A percentile compares a stretch with the other conserved stretches of the same genome.
Conservation (phyloP, 2,797 vertebrate genomes). For the Malacoctenus gilli region DNA sequence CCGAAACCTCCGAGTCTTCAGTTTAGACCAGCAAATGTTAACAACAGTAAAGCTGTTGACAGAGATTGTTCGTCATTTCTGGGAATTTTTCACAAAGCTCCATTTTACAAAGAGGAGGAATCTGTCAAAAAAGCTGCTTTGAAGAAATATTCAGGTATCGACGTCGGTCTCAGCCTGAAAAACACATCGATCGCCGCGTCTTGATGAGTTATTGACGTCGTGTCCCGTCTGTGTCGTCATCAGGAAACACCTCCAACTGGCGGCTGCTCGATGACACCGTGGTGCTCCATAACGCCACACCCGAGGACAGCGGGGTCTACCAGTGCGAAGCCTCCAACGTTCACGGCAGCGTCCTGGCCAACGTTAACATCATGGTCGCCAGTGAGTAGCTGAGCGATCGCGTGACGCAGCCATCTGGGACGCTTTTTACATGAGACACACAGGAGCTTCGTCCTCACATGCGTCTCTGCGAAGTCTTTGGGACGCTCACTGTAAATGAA, state of each 20-base stretch:
- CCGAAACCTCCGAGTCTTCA: too few species aligned
- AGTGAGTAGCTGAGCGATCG: too few species aligned
- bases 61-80: too few species aligned
- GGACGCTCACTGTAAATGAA: too few species aligned
- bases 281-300: conserved; percentile 74
- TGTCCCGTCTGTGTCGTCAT: too few species aligned
- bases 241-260: conserved; percentile 64
- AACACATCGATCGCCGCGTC: not conserved
- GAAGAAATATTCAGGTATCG: not conserved
- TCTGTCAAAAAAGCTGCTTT: too few species aligned
- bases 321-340: conserved; percentile 92
- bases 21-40: not conserved
- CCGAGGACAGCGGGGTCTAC: conserved; percentile 88
- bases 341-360: conserved; percentile 89
- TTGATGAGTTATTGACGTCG: not conserved
- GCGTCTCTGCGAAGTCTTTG: too few species aligned
- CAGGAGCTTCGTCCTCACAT: too few species aligned
- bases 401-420: too few species aligned
- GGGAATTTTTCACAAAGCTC: not conserved
- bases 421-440: too few species aligned
- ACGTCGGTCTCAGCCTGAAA: not conserved
- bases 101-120: not conserved
- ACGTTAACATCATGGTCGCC: conserved; percentile 87
- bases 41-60: not conserved
- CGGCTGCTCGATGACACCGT: conserved; percentile 75